These are phyloP conservation scores for Balaenoptera acutorostrata DNA, from an alignment of 2,113 vertebrate species.

Conservation along the genomic window DNA sequence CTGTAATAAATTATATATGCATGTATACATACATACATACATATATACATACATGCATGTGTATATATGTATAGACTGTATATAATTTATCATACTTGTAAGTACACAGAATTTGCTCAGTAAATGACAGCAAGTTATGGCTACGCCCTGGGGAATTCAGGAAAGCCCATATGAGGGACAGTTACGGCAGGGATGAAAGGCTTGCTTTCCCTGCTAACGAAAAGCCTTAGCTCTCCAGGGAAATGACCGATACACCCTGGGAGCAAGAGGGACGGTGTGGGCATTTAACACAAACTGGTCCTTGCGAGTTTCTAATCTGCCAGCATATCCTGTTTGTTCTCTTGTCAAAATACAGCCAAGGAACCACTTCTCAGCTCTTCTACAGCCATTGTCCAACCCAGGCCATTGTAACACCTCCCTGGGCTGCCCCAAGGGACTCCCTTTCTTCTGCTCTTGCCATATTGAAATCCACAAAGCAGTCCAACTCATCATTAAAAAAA, in stretches of 20 bases:
- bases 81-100: background rate
- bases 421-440: background rate
- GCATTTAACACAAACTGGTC: no score
- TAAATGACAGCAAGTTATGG: background rate
- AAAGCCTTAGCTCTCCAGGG: background rate
- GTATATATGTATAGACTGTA: background rate
- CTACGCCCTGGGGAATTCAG: background rate
- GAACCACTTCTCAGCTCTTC: background rate
- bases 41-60: fast-evolving
- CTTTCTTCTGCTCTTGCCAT: background rate
- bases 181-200: background rate
- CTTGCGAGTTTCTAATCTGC: fast-evolving
- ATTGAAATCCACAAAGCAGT: background rate
- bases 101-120: background rate
- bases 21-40: background rate
- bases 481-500: background rate
- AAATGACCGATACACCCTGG: background rate
- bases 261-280: background rate
- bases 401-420: fast-evolving
- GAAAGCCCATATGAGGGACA: background rate
- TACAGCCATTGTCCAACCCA: background rate
- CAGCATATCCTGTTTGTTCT: background rate
- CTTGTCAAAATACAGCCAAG: background rate
- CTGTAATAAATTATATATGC: background rate
- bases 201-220: background rate